Conservation (phyloP, 2,888 invertebrate species). For the Bursaphelenchus okinawaensis region DNA sequence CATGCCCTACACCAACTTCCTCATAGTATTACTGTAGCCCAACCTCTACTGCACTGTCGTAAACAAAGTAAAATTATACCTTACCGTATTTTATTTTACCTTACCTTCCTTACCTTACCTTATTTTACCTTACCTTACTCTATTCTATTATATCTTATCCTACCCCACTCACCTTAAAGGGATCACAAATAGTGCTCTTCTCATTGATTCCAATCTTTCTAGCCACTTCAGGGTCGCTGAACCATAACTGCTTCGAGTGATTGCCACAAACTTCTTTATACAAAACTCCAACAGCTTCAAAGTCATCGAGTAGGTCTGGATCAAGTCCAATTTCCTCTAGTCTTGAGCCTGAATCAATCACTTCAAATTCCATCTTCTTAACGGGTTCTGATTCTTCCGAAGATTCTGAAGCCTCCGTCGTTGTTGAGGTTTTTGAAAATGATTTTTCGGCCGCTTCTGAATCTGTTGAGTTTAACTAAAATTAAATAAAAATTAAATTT, state of each 20-base stretch:
- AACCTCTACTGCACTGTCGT: too few species aligned
- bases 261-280: conserved; percentile 51
- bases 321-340: conserved; percentile 42
- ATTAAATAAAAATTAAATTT: background rate
- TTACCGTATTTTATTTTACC: too few species aligned
- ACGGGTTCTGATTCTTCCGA: conserved; percentile 1
- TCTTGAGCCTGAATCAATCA: conserved; percentile 36
- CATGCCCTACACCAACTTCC: too few species aligned
- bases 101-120: too few species aligned
- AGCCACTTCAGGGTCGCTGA: conserved; percentile 46
- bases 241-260: conserved; percentile 45
- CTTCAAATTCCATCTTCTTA: conserved; percentile 32
- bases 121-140: too few species aligned
- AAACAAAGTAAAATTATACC: too few species aligned
- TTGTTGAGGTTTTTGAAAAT: background rate
- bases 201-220: conserved; percentile 45
- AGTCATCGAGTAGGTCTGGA: conserved; percentile 40
- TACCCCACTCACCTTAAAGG: conserved; percentile 46
- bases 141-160: too few species aligned
- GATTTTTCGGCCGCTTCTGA: too few species aligned
- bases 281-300: conserved; percentile 42
- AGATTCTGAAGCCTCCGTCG: background rate
- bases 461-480: background rate
- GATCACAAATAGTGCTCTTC: conserved; percentile 48
- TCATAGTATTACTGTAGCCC: too few species aligned